These are phyloP conservation scores for Glyptemys insculpta DNA, from an alignment of 2,797 vertebrate genomes.

Conservation along the genomic window DNA sequence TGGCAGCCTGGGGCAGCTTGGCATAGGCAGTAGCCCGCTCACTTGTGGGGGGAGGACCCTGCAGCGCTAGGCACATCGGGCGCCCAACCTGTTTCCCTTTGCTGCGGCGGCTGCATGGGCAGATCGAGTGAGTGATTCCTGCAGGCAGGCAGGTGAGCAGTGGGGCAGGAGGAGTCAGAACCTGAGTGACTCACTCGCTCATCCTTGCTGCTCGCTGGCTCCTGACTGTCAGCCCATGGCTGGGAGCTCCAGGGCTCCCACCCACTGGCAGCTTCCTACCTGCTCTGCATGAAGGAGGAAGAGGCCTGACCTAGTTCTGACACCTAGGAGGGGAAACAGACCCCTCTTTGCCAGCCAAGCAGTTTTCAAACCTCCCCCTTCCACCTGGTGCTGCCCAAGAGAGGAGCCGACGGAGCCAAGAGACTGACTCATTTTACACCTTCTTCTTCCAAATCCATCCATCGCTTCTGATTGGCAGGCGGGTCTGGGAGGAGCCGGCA, in stretches of 20 bases:
- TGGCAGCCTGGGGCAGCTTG: background rate
- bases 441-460: conserved; percentile 7
- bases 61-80: fast-evolving
- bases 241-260: background rate
- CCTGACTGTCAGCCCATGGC: background rate
- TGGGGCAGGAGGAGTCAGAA: background rate
- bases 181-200: background rate
- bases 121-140: background rate
- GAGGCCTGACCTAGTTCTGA: conserved; percentile 16
- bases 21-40: background rate
- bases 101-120: background rate
- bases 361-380: conserved; percentile 20
- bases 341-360: background rate
- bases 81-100: background rate
- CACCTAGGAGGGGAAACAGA: background rate
- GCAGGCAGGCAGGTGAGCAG: background rate
- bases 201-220: background rate
- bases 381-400: background rate
- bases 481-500: background rate
- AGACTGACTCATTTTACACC: background rate
- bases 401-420: background rate
- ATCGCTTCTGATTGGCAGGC: background rate
- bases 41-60: background rate
- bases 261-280: background rate
- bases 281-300: background rate